A percentile compares a stretch with the other conserved stretches of the same genome.
Conservation (phyloP, 2,888 invertebrate species). For the Zygothrica quintamaculata region DNA sequence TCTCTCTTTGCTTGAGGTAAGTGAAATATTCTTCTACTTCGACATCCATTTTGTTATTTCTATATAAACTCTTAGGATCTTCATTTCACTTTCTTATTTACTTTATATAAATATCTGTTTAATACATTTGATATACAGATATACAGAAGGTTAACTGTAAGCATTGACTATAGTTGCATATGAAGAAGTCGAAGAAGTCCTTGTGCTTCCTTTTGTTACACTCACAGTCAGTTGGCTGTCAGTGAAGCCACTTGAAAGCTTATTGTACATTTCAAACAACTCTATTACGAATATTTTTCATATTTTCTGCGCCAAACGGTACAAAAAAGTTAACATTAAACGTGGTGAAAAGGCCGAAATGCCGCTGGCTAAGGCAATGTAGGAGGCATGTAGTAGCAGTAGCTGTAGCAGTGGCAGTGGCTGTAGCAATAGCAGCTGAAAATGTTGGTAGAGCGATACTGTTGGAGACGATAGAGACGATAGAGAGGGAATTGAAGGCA, state of each 20-base stretch:
- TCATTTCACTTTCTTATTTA: no score
- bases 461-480: constrained; percentile 1
- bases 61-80: no score
- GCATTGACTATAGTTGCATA: constrained; percentile 48
- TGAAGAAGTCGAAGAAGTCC: constrained; percentile 39
- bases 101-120: background rate
- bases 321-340: constrained; percentile 70
- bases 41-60: no score
- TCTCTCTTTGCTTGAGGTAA: no score
- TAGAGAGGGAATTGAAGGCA: constrained; percentile 12
- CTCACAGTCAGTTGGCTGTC: constrained; percentile 39
- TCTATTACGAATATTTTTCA: constrained; percentile 82
- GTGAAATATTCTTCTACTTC: no score
- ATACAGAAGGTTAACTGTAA: constrained; percentile 36
- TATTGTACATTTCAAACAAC: constrained; percentile 81
- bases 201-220: constrained; percentile 24
- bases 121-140: no score
- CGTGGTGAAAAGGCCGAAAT: constrained; percentile 66
- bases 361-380: constrained; percentile 12
- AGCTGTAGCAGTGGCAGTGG: no score
- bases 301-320: constrained; percentile 64
- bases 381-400: no score
- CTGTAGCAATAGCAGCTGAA: no score
- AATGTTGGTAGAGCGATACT: no score
- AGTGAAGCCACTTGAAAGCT: constrained; percentile 71